phyloP scores from a whole-genome alignment of 1,140 invertebrate genomes.

The Aphaenogaster ashmeadi region DNA sequence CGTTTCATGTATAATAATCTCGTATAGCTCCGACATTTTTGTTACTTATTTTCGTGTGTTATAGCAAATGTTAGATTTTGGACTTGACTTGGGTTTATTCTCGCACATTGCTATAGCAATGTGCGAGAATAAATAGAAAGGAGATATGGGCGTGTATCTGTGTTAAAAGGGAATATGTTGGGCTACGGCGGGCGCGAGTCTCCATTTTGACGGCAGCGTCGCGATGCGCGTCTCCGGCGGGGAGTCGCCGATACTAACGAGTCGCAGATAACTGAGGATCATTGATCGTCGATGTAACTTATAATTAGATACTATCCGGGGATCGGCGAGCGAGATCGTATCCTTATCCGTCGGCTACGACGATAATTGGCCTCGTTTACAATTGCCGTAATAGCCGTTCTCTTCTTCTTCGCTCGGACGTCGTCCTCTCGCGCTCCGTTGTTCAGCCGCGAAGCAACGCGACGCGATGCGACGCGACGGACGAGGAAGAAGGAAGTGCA shows the following conservation, averaged over 20 bases:
- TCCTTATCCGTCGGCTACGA: background rate
- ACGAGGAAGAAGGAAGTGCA: conserved; percentile 74
- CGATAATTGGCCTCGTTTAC: conserved; percentile 57
- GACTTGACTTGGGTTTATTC: too few relatives aligned
- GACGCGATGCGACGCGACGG: background rate
- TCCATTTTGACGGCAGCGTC: conserved; percentile 63
- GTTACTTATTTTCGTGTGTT: background rate
- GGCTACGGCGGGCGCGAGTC: conserved; percentile 13
- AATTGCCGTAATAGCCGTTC: conserved; percentile 9
- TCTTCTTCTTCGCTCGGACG: background rate
- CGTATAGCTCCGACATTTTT: background rate
- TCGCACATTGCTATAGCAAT: background rate
- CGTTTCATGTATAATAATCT: background rate
- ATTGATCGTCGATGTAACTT: background rate
- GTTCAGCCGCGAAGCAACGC: background rate
- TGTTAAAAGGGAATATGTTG: background rate
- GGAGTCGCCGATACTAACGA: conserved; percentile 33
- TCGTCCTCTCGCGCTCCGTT: conserved; percentile 33
- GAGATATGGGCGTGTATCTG: too few relatives aligned
- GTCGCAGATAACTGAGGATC: conserved; percentile 28
- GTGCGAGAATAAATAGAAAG: background rate
- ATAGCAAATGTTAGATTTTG: background rate
- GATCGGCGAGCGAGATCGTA: conserved; percentile 6
- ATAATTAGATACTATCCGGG: conserved; percentile 37
- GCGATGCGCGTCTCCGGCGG: conserved; percentile 29